These are phyloP conservation scores for Protaetia brevitarsis DNA, from an alignment of 1,140 invertebrate species.

Conservation along the genomic window DNA sequence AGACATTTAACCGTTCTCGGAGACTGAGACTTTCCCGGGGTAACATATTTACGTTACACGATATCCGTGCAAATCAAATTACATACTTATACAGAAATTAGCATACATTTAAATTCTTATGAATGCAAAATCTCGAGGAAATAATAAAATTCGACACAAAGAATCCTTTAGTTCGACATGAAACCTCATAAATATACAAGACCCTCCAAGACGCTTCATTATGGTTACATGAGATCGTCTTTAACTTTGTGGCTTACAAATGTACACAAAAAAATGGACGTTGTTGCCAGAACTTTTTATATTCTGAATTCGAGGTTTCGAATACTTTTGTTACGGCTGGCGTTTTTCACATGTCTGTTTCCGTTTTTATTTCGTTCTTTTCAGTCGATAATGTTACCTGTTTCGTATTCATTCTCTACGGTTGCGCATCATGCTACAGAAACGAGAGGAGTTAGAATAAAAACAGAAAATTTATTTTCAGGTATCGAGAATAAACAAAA, in stretches of 20 bases:
- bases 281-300: no score
- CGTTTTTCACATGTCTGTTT: no score
- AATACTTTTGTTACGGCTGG: no score
- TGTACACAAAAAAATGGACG: no score
- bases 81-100: background rate
- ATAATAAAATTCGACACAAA: background rate
- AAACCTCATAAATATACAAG: constrained; percentile 10
- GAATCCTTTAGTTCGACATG: background rate
- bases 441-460: no score
- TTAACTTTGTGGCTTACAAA: background rate
- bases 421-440: no score
- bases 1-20: background rate
- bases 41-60: background rate
- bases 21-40: background rate
- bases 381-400: no score
- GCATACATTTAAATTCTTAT: constrained; percentile 15
- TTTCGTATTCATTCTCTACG: no score
- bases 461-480: no score
- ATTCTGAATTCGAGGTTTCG: no score
- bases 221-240: background rate
- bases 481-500: no score
- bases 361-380: no score
- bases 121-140: constrained; percentile 5
- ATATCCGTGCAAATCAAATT: constrained; percentile 2
- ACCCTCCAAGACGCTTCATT: background rate